Conservation (phyloP, 2,113 vertebrate genomes). For the Ammospiza caudacuta region DNA sequence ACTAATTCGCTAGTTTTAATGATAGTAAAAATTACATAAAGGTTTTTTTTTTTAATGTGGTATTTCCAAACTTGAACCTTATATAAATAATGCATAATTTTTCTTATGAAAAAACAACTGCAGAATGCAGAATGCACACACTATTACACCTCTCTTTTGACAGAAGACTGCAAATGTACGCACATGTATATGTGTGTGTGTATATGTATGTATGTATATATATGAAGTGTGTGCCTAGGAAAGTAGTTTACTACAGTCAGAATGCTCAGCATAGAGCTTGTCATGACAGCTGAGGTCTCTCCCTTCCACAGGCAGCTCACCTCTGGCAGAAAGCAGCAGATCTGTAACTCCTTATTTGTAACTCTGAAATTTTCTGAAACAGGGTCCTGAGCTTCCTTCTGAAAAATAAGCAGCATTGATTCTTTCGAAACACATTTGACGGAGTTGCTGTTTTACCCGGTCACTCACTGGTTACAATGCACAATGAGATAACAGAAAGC, state of each 20-base stretch:
- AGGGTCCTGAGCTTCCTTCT: neutral
- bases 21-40: neutral
- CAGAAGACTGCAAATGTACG: neutral
- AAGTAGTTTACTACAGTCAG: neutral
- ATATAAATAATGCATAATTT: neutral
- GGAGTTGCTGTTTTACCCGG: neutral
- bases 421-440: fast-evolving
- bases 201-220: too few species aligned
- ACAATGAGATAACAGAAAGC: neutral
- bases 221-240: neutral
- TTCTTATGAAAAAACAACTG: neutral
- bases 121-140: neutral
- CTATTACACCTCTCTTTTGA: neutral
- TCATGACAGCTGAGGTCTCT: neutral
- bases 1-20: neutral
- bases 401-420: fast-evolving
- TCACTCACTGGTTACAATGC: fast-evolving
- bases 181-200: too few species aligned
- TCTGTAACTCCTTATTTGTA: neutral
- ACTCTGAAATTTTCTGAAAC: neutral
- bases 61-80: neutral
- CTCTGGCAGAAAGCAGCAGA: neutral
- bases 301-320: neutral
- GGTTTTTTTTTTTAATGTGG: neutral
- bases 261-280: neutral